Percentiles rank a stretch among this genome's conserved stretches.
phyloP scores from a whole-genome alignment of 2,888 invertebrate genomes.

The Cryptophagus acutangulus region DNA sequence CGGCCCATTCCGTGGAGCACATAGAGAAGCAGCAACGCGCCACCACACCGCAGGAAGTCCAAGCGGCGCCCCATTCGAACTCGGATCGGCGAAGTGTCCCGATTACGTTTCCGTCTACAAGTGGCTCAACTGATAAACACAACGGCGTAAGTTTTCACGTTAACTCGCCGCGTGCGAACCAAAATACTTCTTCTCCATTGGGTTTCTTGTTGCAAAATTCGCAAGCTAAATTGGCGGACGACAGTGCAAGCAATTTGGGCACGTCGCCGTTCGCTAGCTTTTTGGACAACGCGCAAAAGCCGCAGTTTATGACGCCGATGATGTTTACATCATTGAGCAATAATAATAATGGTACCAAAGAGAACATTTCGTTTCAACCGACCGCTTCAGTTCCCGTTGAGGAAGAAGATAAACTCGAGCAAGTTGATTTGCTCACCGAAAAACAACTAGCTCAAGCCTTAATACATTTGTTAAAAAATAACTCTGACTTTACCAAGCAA shows the following conservation, averaged over 20 bases:
- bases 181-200: constrained; percentile 28
- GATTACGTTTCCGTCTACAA: constrained; percentile 34
- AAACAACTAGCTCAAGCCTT: constrained; percentile 87
- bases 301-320: constrained; percentile 78
- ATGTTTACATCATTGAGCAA: constrained; percentile 63
- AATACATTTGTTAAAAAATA: constrained; percentile 79
- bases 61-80: constrained; percentile 27
- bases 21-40: constrained; percentile 82
- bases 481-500: constrained; percentile 81
- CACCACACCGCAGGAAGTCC: constrained; percentile 61
- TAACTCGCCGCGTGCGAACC: neutral
- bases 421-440: constrained; percentile 73
- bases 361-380: constrained; percentile 9
- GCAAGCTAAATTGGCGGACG: constrained; percentile 20
- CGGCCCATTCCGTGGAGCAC: constrained; percentile 79
- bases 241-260: constrained; percentile 23
- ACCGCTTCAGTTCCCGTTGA: constrained; percentile 9
- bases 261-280: constrained; percentile 56
- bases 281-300: constrained; percentile 57
- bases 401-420: constrained; percentile 29
- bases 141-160: constrained; percentile 1
- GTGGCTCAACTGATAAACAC: constrained; percentile 21
- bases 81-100: constrained; percentile 41
- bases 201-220: constrained; percentile 36
- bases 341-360: constrained; percentile 39